Evolutionary conservation across 2,113 vertebrate genomes (phyloP).

Genomic region (Onychostruthus taczanowskii): DNA sequence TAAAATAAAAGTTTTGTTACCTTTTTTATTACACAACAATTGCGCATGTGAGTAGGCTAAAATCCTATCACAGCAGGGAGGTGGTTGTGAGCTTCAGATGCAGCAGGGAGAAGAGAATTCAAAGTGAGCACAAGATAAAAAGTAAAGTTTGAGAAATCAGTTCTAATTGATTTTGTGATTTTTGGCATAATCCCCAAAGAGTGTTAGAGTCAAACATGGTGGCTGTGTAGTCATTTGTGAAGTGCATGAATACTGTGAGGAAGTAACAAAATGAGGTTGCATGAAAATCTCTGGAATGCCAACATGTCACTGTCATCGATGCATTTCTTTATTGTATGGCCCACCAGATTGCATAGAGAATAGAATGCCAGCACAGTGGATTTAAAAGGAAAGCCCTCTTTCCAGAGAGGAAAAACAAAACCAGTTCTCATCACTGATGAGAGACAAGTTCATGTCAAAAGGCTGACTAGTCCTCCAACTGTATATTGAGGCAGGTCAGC

Average conservation of each 20-base stretch:
- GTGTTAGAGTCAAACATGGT: not conserved
- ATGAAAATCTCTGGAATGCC: not conserved
- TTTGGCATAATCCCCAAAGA: not conserved
- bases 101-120: not conserved
- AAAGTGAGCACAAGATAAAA: not conserved
- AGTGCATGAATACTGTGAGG: not conserved
- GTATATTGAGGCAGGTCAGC: not conserved
- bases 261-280: not conserved
- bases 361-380: not conserved
- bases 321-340: not conserved
- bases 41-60: not conserved
- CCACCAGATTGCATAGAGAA: not conserved
- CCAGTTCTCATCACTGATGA: not conserved
- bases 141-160: not conserved
- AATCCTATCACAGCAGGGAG: not conserved
- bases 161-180: not conserved
- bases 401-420: not conserved
- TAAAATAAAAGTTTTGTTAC: not conserved
- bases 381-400: not conserved
- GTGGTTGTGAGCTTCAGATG: not conserved
- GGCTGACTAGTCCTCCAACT: not conserved
- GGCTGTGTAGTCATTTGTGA: not conserved
- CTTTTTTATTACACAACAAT: not conserved
- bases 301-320: accelerated
- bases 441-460: not conserved